Base-by-base conservation (phyloP, 2,113 vertebrate genomes). In the Peromyscus californicus region DNA sequence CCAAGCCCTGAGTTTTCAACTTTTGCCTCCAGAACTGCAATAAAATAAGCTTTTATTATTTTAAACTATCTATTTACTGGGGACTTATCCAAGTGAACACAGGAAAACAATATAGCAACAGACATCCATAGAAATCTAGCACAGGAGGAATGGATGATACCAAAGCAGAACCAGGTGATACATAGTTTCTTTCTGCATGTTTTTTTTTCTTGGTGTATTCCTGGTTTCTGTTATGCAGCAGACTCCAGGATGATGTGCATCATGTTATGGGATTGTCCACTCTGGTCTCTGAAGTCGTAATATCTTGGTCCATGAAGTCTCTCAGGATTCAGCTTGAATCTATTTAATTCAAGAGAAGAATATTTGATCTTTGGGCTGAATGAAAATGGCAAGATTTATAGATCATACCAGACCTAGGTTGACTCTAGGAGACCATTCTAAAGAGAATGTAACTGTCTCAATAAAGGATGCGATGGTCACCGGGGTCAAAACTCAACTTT, bases 301-400 rank as follows among this genome's bases (percentile, higher is more conserved):
- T 3, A 48, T 91, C 48, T 51, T 72, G n/a, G 45, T 54, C n/a
- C 29, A 39, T 93, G 39, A 82, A 45, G 22, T 86, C 36, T 57
- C 21, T 94, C 70, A 78, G 26, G 22, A 70, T 31, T 93, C 31
- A 70, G 17, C 45, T 69, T 69, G 54, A 87, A 76, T 85, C 19
- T 87, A 87, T 17, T 91, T 89, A 90, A 63, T 89, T 89, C 22
- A 45, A 80, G 78, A 85, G 51, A 42, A 74, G 22, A 80, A 31
- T 13, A 57, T 86, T 74, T 89, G 48, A 72, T 80, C 59, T 94
- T 90, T 42, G 22, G 63, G 12, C 42, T 72, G 31, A 72, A 10
- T 88, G 33, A 26, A 42, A 86, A 42, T 63, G n/a, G 33, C 17
- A 90, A 51, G 3, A n/a, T 63, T n/a, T 69, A 83, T 7, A 63